Evolutionary conservation across 2,113 vertebrate genomes (phyloP).

Genomic region (Bubo scandiacus): DNA sequence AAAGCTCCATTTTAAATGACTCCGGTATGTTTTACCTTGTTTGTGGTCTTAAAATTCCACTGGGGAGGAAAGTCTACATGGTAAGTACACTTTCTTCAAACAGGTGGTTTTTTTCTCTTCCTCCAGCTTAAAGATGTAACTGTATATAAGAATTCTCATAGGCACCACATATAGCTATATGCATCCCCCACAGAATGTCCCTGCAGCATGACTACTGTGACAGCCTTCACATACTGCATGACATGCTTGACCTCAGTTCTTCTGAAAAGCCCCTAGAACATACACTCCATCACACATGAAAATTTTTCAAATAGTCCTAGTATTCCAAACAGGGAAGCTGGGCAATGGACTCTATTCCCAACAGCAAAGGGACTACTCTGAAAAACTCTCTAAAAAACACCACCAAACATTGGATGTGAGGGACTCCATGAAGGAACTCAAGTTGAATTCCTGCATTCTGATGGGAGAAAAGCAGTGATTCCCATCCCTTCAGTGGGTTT

Average conservation of each 20-base stretch:
- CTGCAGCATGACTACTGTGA: too few relatives aligned
- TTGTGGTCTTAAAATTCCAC: background rate
- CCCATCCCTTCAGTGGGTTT: background rate
- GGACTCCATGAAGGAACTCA: background rate
- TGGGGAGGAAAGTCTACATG: background rate
- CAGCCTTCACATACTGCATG: background rate
- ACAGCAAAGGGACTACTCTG: background rate
- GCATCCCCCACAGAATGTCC: background rate
- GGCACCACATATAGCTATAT: fast-evolving
- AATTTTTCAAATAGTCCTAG: background rate
- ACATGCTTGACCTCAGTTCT: background rate
- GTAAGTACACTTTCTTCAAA: background rate
- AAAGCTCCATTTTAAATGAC: background rate
- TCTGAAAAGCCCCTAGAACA: background rate
- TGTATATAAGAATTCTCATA: fast-evolving
- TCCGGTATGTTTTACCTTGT: background rate
- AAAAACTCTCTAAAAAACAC: background rate
- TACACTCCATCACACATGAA: background rate
- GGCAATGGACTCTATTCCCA: background rate
- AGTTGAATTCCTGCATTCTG: background rate
- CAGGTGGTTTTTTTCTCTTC: background rate
- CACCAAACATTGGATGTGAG: background rate
- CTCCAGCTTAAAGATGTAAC: background rate
- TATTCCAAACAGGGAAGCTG: background rate
- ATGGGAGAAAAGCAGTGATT: background rate